Conservation (phyloP, 2,888 invertebrate genomes). For the Automeris io region DNA sequence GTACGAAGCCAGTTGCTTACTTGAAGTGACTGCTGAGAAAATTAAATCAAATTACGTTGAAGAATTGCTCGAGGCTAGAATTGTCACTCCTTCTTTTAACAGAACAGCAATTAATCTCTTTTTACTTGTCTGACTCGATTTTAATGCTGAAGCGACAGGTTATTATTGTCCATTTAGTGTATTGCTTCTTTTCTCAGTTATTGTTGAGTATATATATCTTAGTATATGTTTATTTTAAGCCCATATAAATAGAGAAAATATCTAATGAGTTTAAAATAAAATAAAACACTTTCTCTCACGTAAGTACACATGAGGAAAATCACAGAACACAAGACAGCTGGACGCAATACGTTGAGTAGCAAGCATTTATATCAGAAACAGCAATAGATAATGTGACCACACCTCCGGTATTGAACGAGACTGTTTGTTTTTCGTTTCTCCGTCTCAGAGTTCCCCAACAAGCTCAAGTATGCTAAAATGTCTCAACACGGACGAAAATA, state of each 20-base stretch:
- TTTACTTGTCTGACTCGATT: constrained; percentile 29
- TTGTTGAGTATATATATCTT: too few species aligned
- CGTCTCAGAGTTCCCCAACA: too few species aligned
- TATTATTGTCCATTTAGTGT: background rate
- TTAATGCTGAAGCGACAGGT: constrained; percentile 1
- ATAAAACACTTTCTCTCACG: constrained; percentile 2
- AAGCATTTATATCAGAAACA: background rate
- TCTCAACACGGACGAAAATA: too few species aligned
- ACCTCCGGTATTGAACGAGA: too few species aligned
- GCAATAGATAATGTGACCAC: too few species aligned
- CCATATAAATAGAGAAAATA: background rate
- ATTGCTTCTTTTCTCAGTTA: too few species aligned
- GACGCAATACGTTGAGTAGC: background rate
- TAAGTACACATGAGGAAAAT: constrained; percentile 3
- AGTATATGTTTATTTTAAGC: background rate
- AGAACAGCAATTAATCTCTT: constrained; percentile 38
- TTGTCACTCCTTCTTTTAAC: constrained; percentile 42
- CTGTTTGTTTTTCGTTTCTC: too few species aligned
- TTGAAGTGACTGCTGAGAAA: constrained; percentile 27
- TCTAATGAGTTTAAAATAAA: background rate
- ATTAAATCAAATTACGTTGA: constrained; percentile 50
- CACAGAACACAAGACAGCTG: constrained; percentile 6
- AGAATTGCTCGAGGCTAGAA: constrained; percentile 37
- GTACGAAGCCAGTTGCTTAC: constrained; percentile 7
- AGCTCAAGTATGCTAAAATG: too few species aligned